phyloP scores from a whole-genome alignment of 2,113 vertebrate genomes.

The Hymenochirus boettgeri region DNA sequence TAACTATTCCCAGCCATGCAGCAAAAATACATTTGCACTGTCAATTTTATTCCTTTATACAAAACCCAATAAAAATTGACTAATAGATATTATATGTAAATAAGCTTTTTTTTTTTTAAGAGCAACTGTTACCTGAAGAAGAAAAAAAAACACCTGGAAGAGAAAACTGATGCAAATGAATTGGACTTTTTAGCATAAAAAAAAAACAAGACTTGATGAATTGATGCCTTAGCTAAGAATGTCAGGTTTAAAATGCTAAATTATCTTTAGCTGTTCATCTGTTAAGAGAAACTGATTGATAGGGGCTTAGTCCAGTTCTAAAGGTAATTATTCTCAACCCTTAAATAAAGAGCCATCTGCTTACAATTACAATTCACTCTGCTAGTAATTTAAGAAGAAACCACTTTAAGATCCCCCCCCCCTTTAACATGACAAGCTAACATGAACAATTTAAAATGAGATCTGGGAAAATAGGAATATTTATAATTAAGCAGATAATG shows the following conservation, averaged over 20 bases:
- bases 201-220: constrained; percentile 7
- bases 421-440: constrained; percentile 53
- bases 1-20: too few relatives aligned
- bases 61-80: constrained; percentile 1
- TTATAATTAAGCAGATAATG: neutral
- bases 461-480: constrained; percentile 50
- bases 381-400: constrained; percentile 60
- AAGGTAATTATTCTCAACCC: constrained; percentile 42
- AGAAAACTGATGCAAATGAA: neutral
- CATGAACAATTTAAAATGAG: constrained; percentile 50
- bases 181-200: neutral
- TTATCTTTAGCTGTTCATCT: constrained; percentile 37
- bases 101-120: too few relatives aligned
- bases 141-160: constrained; percentile 6
- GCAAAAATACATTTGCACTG: neutral
- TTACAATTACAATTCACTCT: constrained; percentile 60
- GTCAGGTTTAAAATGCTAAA: constrained; percentile 20
- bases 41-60: constrained; percentile 4
- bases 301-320: constrained; percentile 45
- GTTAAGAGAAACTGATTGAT: constrained; percentile 28
- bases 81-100: too few relatives aligned
- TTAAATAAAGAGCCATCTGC: constrained; percentile 59
- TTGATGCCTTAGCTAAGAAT: constrained; percentile 10
- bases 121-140: neutral
- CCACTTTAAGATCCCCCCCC: constrained; percentile 53